A percentile compares a stretch with the other conserved stretches of the same genome.
Conservation (phyloP, 2,113 vertebrate genomes). For the Saiga tatarica region DNA sequence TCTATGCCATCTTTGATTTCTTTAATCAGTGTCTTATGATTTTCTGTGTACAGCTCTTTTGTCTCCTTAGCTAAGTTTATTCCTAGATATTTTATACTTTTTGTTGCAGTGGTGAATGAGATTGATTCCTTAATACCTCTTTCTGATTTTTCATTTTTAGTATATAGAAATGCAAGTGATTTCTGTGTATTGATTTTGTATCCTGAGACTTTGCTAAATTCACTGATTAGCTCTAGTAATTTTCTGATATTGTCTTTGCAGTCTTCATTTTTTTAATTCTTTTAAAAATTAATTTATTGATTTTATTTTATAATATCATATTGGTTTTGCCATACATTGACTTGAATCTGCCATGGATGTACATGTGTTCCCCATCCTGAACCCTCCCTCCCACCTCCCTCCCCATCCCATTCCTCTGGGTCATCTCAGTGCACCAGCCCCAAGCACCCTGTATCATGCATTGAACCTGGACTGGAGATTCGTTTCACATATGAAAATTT, state of each 20-base stretch:
- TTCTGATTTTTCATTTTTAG: background rate
- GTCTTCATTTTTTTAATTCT: background rate
- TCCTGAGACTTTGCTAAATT: background rate
- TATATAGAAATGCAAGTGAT: background rate
- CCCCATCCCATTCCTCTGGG: too few relatives aligned
- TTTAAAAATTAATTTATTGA: too few relatives aligned
- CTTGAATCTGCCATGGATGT: too few relatives aligned
- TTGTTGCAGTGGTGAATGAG: background rate
- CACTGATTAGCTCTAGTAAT: background rate
- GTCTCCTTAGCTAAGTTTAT: background rate
- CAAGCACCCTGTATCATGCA: too few relatives aligned
- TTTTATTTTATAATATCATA: too few relatives aligned
- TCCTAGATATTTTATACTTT: background rate
- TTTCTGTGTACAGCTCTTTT: background rate
- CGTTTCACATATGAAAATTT: too few relatives aligned
- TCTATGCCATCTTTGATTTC: background rate
- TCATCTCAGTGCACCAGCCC: too few relatives aligned
- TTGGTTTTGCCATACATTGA: too few relatives aligned
- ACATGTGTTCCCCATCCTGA: too few relatives aligned
- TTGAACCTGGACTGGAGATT: fast-evolving
- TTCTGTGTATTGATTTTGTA: background rate
- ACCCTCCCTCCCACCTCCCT: too few relatives aligned
- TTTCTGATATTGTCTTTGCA: background rate
- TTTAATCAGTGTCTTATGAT: background rate
- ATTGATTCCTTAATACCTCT: background rate